Evolutionary conservation across 2,888 invertebrate genomes (phyloP), one percentile per base, ranked within the genome.

Genomic region (Pollenia griseotomentosa): DNA sequence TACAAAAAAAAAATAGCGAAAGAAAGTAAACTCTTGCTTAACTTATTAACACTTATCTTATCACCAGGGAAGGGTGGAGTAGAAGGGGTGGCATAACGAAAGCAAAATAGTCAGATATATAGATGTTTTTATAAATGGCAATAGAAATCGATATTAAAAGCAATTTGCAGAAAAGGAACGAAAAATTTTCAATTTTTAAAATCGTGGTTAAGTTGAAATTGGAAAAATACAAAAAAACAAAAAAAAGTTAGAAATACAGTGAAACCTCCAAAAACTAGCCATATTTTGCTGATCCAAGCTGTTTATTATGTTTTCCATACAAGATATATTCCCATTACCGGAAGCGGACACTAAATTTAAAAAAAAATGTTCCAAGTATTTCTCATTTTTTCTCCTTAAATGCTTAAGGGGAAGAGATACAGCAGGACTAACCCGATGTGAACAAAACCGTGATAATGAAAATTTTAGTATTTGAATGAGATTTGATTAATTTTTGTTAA

Each of bases 21-120:
- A 23, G 3, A 51, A 48, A 65, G 73, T 73, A 70, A 77, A 83
- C 48, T 77, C 80, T 83, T 80, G 78, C 68, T 84, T 84, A 78
- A 87, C 87, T 87, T 84, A 87, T 87, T 87, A 87, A 84, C 87
- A 87, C 83, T 87, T 83, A 68, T 77, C 73, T 77, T 51, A 83
- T 57, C 73, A 51, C 1, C 51, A 46, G 44, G 3, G 7, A 59
- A 59, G 2, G 55, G 19, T 12, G 19, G 42, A 57, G 51, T 33
- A n/a, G 46, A 16, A 23, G 10, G 48, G n/a, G 12, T 44, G 16
- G 46, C 14, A 57, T n/a, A 65, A 61, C 44, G 9, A 63, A 57
- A 53, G 10, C 5, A 40, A 71, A 65, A 73, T 14, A 44, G 23
- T 11, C n/a, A 68, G 23, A 33, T 65, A 71, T 71, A 12, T 44